Base-by-base conservation (phyloP, 1,140 invertebrate genomes). In the Bombus waltoni region DNA sequence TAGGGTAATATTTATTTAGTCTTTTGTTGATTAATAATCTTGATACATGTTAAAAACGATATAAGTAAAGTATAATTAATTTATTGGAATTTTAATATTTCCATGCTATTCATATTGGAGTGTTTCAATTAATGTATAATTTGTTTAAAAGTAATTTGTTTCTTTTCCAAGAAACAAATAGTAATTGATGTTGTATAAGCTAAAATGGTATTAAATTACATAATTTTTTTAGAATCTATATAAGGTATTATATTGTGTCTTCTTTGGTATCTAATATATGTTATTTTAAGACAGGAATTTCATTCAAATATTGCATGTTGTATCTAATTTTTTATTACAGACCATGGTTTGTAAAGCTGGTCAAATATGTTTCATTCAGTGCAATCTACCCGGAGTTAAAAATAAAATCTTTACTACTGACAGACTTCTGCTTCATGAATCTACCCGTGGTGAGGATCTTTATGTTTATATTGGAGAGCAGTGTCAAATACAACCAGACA, bases 351-450 rank as follows among this genome's bases (percentile, higher is more conserved):
- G 93, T 91, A 90, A 82, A 79, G 86, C 80, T 70, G 94, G 92
- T 83, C 94, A 96, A 73, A 91, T 96, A 87, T 97, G 96, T 91
- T 95, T 96, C 78, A 94, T 97, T 70, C 94, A 95, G 57, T 96
- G 82, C 68, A 57, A 74, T 81, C 28, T 85, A 35, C 80, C 15
- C 13, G 85, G 71, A 66, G 28, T 74, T 62, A 77, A 80, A 35
- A 44, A 87, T 72, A 82, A 87, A 32, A 44, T 65, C 65, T 62
- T 47, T 38, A 53, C 62, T 47, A 70, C 18, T 35, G 62, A 80
- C 22, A 84, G 66, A 65, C 53, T 82, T 65, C 4, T 65, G 10
- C 35, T 90, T 72, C 9, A 35, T 70, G 53, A 66, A 73, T 83
- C 83, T 18, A 91, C 93, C 83, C 86, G 93, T 87, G 84, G 93